A percentile compares a stretch with the other conserved stretches of the same genome.
These are phyloP conservation scores for Microplitis deprimator DNA, from an alignment of 2,888 invertebrate genomes.

Conservation along the genomic window DNA sequence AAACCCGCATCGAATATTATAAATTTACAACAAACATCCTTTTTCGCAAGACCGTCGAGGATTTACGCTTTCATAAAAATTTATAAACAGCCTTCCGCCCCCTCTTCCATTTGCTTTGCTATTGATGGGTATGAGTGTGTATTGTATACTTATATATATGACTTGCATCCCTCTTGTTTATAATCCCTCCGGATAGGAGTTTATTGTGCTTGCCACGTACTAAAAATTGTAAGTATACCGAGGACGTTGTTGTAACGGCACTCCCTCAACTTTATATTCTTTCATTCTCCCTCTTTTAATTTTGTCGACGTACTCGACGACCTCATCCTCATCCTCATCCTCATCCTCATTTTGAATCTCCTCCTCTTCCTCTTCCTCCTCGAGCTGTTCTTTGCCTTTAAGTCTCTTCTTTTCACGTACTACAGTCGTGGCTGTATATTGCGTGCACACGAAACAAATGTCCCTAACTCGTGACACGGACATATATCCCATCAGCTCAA, in stretches of 20 bases:
- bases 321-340: background rate
- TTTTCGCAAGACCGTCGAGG: slow-evolving; percentile 9
- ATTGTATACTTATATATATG: background rate
- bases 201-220: slow-evolving; percentile 41
- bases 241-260: slow-evolving; percentile 54
- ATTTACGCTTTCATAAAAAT: slow-evolving; percentile 24
- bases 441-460: no score
- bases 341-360: background rate
- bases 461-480: no score
- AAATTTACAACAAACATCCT: slow-evolving; percentile 26
- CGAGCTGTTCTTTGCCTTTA: background rate
- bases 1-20: slow-evolving; percentile 5
- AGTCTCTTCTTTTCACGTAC: background rate
- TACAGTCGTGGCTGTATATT: no score
- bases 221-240: slow-evolving; percentile 14
- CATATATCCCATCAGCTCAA: no score
- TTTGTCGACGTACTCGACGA: background rate
- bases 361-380: slow-evolving; percentile 1
- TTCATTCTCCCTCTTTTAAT: slow-evolving; percentile 20
- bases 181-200: slow-evolving; percentile 42
- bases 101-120: background rate
- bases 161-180: background rate
- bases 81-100: background rate
- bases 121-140: no score
- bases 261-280: slow-evolving; percentile 43